phyloP scores from a whole-genome alignment of 2,797 vertebrate species.

The Pogoniulus pusillus region DNA sequence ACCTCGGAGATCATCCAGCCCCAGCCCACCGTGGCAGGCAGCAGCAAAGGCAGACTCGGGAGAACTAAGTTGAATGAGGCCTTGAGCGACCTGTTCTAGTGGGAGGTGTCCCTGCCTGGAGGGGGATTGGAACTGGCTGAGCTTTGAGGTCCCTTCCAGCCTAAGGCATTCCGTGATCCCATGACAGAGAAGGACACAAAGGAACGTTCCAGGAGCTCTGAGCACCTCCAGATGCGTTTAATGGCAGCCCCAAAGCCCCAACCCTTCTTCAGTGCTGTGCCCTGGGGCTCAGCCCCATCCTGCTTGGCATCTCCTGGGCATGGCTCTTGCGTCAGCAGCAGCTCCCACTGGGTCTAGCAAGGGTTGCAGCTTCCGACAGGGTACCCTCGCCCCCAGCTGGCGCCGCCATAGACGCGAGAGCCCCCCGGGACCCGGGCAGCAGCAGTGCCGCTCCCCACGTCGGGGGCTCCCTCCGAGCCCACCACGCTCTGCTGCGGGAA shows the following conservation, averaged over 20 bases:
- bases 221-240: neutral
- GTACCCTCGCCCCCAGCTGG: constrained; percentile 39
- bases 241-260: neutral
- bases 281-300: neutral
- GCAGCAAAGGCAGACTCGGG: too few species aligned
- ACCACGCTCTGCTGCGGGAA: constrained; percentile 39
- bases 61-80: too few species aligned
- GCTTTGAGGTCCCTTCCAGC: too few species aligned
- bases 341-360: neutral
- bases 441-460: neutral
- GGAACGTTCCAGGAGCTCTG: neutral
- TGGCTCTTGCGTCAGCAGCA: neutral
- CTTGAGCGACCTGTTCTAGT: too few species aligned
- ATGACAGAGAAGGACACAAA: neutral
- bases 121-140: too few species aligned
- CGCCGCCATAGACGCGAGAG: neutral
- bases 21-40: too few species aligned
- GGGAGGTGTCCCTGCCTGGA: too few species aligned
- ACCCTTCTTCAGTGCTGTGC: accelerated
- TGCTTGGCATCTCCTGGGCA: neutral
- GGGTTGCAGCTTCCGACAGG: constrained; percentile 8
- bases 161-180: too few species aligned
- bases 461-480: constrained; percentile 11
- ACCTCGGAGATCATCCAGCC: too few species aligned
- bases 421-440: neutral